Percentiles rank a stretch among this genome's conserved stretches.
Conservation (phyloP, 2,888 invertebrate species). For the Nymphalis urticae region DNA sequence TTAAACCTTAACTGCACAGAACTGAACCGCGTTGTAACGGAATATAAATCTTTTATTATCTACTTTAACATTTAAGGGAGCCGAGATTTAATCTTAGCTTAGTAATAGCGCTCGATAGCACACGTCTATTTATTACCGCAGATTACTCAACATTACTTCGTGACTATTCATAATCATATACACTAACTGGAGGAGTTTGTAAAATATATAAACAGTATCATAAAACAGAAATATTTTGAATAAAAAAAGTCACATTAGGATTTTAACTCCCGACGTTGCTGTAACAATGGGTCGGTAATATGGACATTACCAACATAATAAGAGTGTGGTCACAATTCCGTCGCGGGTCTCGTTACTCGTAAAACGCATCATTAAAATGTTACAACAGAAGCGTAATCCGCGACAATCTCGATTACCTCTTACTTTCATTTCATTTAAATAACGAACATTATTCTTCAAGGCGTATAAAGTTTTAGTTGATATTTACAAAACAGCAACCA, state of each 20-base stretch:
- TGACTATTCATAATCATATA: no score
- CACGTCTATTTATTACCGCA: constrained; percentile 29
- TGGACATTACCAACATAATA: constrained; percentile 34
- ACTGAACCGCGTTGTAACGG: constrained; percentile 30
- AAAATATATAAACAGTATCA: background rate
- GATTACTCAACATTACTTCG: constrained; percentile 18
- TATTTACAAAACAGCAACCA: constrained; percentile 21
- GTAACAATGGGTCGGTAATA: constrained; percentile 38
- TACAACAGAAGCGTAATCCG: constrained; percentile 50
- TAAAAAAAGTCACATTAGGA: constrained; percentile 10
- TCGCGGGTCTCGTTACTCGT: constrained; percentile 40
- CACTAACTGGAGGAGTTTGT: no score
- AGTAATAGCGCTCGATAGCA: constrained; percentile 31
- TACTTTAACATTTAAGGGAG: constrained; percentile 36
- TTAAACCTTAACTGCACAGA: constrained; percentile 15
- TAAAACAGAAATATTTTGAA: background rate
- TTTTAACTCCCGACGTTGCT: constrained; percentile 17
- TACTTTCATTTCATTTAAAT: constrained; percentile 7
- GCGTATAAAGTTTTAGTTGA: background rate
- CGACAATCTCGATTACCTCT: constrained; percentile 34
- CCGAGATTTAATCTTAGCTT: constrained; percentile 32
- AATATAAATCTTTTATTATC: constrained; percentile 38
- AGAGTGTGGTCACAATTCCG: constrained; percentile 32
- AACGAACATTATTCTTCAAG: background rate
- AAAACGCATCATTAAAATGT: constrained; percentile 64